A percentile compares a stretch with the other conserved stretches of the same genome.
phyloP scores from a whole-genome alignment of 2,797 vertebrate species.

The Pipistrellus nathusii region DNA sequence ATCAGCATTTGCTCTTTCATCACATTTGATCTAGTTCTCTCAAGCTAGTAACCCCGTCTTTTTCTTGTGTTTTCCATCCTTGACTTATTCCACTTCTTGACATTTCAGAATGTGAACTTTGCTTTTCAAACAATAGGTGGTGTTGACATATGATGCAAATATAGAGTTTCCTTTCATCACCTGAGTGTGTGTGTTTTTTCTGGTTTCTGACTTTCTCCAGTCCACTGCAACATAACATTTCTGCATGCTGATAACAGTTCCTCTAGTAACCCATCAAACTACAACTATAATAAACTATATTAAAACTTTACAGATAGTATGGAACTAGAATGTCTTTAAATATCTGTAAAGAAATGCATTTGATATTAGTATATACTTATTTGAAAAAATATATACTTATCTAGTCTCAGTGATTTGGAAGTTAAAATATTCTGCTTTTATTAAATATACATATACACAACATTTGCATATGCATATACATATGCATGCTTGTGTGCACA shows the following conservation, averaged over 20 bases:
- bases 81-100: slow-evolving; percentile 62
- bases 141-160: slow-evolving; percentile 51
- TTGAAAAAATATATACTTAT: background rate
- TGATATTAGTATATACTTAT: background rate
- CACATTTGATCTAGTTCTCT: slow-evolving; percentile 56
- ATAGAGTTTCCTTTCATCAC: background rate
- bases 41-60: background rate
- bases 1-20: slow-evolving; percentile 25
- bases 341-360: background rate
- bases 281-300: background rate
- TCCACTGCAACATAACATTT: background rate
- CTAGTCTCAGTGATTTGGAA: background rate
- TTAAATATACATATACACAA: background rate
- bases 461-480: background rate
- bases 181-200: background rate
- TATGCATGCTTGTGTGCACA: background rate
- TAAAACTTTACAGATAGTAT: background rate
- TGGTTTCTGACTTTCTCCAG: background rate
- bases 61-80: slow-evolving; percentile 36
- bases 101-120: slow-evolving; percentile 58
- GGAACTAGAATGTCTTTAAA: background rate
- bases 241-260: background rate
- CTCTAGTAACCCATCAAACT: background rate
- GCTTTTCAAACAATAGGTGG: slow-evolving; percentile 8
- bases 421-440: background rate